Evolutionary conservation across 1,140 invertebrate species (phyloP).

Genomic region (Bradynema listronoti): DNA sequence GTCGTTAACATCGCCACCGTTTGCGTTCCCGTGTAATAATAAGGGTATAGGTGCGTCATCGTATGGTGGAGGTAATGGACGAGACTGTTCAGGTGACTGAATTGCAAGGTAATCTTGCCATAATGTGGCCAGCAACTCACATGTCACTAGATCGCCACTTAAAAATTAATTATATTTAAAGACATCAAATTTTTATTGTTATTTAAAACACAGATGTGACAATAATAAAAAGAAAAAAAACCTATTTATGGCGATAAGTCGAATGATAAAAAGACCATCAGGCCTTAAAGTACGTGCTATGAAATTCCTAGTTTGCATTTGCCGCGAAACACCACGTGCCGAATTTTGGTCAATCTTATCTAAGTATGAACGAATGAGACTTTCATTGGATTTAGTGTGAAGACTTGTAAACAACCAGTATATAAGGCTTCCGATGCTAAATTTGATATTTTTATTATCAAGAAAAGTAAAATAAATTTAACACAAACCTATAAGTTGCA

Average conservation of each 20-base stretch:
- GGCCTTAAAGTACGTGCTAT: constrained; percentile 47
- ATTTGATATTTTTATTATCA: constrained; percentile 4
- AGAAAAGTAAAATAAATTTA: constrained; percentile 6
- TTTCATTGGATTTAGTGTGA: constrained; percentile 15
- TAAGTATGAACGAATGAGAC: constrained; percentile 40
- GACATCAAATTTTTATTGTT: neutral
- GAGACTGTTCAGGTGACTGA: constrained; percentile 12
- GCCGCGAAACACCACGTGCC: constrained; percentile 21
- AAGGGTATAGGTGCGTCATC: constrained; percentile 27
- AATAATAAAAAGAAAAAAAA: too few relatives aligned
- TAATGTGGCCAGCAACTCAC: constrained; percentile 41
- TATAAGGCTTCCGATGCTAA: constrained; percentile 18
- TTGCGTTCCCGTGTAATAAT: too few relatives aligned
- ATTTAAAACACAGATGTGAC: too few relatives aligned
- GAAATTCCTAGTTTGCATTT: constrained; percentile 39
- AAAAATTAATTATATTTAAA: constrained; percentile 1
- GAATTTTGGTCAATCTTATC: constrained; percentile 47
- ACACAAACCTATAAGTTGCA: constrained; percentile 38
- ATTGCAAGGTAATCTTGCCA: constrained; percentile 45
- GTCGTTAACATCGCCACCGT: too few relatives aligned
- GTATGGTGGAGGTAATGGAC: constrained; percentile 14
- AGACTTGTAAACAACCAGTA: constrained; percentile 34
- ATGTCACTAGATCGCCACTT: constrained; percentile 52
- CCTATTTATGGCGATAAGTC: constrained; percentile 35
- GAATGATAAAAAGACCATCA: constrained; percentile 58